Conservation (phyloP, 2,113 vertebrate genomes). For the Pangasianodon gigas region DNA sequence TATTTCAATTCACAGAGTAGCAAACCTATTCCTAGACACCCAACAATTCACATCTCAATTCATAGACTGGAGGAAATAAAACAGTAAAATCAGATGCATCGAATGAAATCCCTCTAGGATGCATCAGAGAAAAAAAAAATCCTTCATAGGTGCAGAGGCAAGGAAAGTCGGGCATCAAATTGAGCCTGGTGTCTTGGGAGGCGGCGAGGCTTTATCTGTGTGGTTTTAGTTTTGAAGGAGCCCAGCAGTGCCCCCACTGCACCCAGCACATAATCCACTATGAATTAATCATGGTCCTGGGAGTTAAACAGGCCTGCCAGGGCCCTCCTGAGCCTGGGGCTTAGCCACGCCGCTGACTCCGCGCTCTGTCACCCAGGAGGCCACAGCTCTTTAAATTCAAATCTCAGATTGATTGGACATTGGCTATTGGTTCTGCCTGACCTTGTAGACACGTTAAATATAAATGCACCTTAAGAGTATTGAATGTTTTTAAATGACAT, state of each 20-base stretch:
- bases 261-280: conserved; percentile 75
- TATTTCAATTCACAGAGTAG: conserved; percentile 20
- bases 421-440: conserved; percentile 74
- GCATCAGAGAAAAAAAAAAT: conserved; percentile 52
- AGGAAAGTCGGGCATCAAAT: conserved; percentile 57
- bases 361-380: conserved; percentile 63
- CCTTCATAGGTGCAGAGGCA: conserved; percentile 56
- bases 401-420: conserved; percentile 78
- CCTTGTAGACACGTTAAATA: conserved; percentile 71
- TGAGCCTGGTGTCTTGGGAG: conserved; percentile 61
- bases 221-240: conserved; percentile 66
- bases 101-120: conserved; percentile 45
- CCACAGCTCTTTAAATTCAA: conserved; percentile 76
- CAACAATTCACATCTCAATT: conserved; percentile 29
- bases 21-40: conserved; percentile 5
- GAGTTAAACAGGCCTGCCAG: conserved; percentile 74
- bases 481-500: conserved; percentile 70
- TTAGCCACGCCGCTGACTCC: conserved; percentile 68
- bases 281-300: conserved; percentile 79
- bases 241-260: conserved; percentile 63
- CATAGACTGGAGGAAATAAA: conserved; percentile 40
- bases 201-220: conserved; percentile 67
- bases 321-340: conserved; percentile 67
- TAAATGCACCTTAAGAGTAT: conserved; percentile 68
- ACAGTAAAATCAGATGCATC: conserved; percentile 53